phyloP scores from a whole-genome alignment of 2,888 invertebrate genomes.

The Spatulosminthurus flaviceps region DNA sequence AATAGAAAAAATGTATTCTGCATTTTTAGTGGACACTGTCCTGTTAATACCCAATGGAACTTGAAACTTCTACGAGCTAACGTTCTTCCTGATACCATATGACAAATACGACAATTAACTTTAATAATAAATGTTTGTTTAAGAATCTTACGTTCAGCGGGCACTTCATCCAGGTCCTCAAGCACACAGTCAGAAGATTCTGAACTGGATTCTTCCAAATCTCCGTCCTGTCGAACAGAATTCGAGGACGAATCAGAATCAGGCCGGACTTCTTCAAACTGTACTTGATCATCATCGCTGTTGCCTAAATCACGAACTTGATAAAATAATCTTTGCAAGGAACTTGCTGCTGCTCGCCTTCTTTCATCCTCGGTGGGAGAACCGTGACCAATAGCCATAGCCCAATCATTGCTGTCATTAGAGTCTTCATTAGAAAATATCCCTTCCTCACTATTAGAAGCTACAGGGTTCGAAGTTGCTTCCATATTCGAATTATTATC shows the following conservation, averaged over 20 bases:
- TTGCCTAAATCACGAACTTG: constrained; percentile 33
- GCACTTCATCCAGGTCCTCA: constrained; percentile 58
- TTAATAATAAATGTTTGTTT: no score
- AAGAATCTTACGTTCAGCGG: constrained; percentile 11
- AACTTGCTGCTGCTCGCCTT: constrained; percentile 8
- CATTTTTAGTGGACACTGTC: no score
- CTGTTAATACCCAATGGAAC: no score
- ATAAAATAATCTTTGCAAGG: constrained; percentile 38
- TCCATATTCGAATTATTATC: constrained; percentile 18
- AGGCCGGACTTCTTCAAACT: constrained; percentile 31
- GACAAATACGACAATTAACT: no score
- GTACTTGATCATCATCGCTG: constrained; percentile 30
- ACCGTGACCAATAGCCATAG: constrained; percentile 29
- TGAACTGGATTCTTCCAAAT: constrained; percentile 49
- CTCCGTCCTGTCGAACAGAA: constrained; percentile 33
- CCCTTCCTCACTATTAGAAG: neutral
- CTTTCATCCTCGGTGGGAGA: constrained; percentile 27
- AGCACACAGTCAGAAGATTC: constrained; percentile 57
- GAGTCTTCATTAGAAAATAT: constrained; percentile 20
- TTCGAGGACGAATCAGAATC: constrained; percentile 21
- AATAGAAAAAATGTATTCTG: no score
- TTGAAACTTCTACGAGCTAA: no score
- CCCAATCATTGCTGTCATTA: constrained; percentile 28
- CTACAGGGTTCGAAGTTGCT: neutral
- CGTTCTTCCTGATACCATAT: no score